These are phyloP conservation scores for Dryocosmus kuriphilus DNA, from an alignment of 2,888 invertebrate genomes.

Conservation along the genomic window DNA sequence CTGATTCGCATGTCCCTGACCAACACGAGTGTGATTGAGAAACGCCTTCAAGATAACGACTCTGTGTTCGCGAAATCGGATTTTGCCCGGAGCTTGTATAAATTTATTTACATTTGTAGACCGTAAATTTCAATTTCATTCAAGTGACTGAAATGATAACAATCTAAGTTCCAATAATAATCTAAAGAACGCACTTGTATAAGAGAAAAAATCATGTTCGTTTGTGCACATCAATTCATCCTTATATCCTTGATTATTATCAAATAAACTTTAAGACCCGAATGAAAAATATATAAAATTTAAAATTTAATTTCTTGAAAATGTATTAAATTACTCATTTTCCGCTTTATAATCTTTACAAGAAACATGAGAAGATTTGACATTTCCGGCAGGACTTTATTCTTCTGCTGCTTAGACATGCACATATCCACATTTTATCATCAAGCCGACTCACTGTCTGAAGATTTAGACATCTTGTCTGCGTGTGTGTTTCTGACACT, in stretches of 20 bases:
- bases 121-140: not conserved
- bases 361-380: not conserved
- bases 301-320: too few species aligned
- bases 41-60: conserved; percentile 14
- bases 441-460: conserved; percentile 11
- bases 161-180: not conserved
- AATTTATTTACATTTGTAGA: not conserved
- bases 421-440: conserved; percentile 2
- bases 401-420: conserved; percentile 6
- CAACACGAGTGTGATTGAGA: conserved; percentile 30
- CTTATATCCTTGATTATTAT: too few species aligned
- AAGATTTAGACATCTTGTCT: conserved; percentile 1
- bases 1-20: conserved; percentile 34
- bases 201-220: too few species aligned
- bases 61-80: not conserved
- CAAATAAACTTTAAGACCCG: too few species aligned
- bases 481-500: conserved; percentile 1
- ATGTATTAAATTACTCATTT: too few species aligned
- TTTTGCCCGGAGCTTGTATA: not conserved
- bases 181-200: too few species aligned
- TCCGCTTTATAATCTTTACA: too few species aligned
- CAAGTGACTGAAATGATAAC: not conserved
- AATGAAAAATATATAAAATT: too few species aligned
- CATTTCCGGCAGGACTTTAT: conserved; percentile 4
- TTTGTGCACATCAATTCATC: too few species aligned